Conservation (phyloP, 92 coral and sea anemone genomes). For the Palythoa grandiflora region DNA sequence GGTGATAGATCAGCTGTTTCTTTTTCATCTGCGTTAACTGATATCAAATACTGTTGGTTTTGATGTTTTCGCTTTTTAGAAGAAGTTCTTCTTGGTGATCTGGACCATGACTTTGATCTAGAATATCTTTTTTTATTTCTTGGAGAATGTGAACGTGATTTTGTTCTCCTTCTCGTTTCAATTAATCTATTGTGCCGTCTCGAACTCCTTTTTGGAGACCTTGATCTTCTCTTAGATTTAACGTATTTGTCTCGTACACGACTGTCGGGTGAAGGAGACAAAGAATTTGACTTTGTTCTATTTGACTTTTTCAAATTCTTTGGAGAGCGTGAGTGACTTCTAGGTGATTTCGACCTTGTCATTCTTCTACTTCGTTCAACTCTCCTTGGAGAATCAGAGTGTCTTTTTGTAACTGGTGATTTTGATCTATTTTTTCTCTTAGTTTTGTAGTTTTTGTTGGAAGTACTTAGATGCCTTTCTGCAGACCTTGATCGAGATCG, state of each 20-base stretch:
- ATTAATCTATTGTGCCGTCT: neutral
- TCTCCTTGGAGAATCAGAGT: conserved; percentile 32
- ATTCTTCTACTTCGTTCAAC: neutral
- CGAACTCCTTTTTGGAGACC: conserved; percentile 48
- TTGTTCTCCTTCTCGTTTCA: conserved; percentile 29
- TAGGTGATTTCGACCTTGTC: conserved; percentile 29
- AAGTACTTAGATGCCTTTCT: conserved; percentile 37
- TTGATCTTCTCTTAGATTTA: conserved; percentile 33
- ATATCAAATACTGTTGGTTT: neutral
- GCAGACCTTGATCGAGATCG: conserved; percentile 39
- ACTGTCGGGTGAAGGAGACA: conserved; percentile 41
- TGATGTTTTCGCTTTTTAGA: neutral
- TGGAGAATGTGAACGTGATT: conserved; percentile 48
- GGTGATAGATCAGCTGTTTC: neutral
- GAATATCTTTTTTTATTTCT: neutral
- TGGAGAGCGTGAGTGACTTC: conserved; percentile 24
- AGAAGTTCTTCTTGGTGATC: conserved; percentile 17
- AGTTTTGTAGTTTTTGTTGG: conserved; percentile 30
- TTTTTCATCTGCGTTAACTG: neutral
- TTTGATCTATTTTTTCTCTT: conserved; percentile 46
- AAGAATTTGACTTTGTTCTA: conserved; percentile 34
- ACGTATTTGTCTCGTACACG: conserved; percentile 19
- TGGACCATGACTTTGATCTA: conserved; percentile 25
- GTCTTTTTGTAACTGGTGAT: conserved; percentile 18
- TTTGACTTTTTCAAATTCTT: conserved; percentile 33